These are phyloP conservation scores for Apodemus agrarius DNA, from an alignment of 2,797 vertebrate species.

Conservation along the genomic window DNA sequence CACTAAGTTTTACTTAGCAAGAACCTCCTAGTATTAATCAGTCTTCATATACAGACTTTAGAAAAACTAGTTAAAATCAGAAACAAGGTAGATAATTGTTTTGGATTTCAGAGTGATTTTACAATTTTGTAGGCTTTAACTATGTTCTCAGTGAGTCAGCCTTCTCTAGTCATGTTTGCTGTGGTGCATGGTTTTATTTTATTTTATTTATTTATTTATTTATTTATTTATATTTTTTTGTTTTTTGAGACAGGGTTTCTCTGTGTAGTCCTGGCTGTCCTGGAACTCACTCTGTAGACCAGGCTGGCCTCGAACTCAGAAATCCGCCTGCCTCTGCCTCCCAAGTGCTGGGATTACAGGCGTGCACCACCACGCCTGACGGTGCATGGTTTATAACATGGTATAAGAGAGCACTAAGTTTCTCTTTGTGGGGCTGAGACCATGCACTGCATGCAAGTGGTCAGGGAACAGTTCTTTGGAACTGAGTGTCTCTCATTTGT, in stretches of 20 bases:
- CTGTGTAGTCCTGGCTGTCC: no score
- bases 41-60: background rate
- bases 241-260: no score
- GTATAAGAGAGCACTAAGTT: background rate
- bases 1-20: background rate
- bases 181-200: background rate
- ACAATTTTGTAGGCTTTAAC: background rate
- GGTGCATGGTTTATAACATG: slow-evolving; percentile 3
- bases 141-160: background rate
- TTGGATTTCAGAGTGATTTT: background rate
- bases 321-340: no score
- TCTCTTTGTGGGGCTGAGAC: background rate
- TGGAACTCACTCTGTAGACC: no score
- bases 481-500: background rate
- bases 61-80: background rate
- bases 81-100: background rate
- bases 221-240: no score
- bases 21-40: background rate
- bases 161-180: background rate
- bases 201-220: no score
- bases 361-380: no score
- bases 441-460: rapidly evolving
- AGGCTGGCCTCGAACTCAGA: no score
- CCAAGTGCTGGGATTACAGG: no score
- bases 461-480: background rate